Base-by-base conservation (phyloP, 2,888 invertebrate species). In the Apomyelois bistriatella region DNA sequence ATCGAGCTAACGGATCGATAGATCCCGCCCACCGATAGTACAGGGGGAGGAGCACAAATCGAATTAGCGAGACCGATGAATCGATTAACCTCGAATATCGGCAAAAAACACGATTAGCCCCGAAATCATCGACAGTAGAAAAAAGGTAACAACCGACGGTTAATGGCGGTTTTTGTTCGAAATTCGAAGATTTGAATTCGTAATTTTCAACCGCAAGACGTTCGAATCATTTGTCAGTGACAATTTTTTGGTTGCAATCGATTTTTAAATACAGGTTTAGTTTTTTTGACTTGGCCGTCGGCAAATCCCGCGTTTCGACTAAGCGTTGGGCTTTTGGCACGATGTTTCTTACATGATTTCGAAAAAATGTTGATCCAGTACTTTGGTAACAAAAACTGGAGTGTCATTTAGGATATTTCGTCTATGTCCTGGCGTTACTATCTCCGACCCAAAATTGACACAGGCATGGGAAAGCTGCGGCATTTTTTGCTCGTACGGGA, bases 211-310 rank as follows among this genome's bases (percentile, higher is more conserved):
- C 89, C 89, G 79, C 90, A 86, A 88, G 85, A 79, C 87, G 83
- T 87, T 85, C 82, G 85, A 85, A 88, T 88, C 90, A 90, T 90
- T 90, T 88, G 90, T 90, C 89, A 89, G 87, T 90, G 90, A 90
- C 90, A 89, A 87, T 89, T 88, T 87, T 87, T 90, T 87, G 81
- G 85, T 76, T 82, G 81, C 88, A 86, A 90, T 90, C 90, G 90
- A 89, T 89, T 90, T 90, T 90, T 89, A 90, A 89, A 89, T 87
- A 87, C 87, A 81, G 86, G 85, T 84, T 85, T 78, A 72, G 70
- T 68, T 66, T 80, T 81, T 82, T 81, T 78, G 56, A 53, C 47
- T 55, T 57, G 59, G 62, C 55, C 56, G 56, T 56, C 62, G 60
- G 55, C 56, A 64, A 67, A 74, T 73, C 74, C 75, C 69, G 58